phyloP scores from a whole-genome alignment of 2,888 invertebrate species.

The Drosophila borealis region DNA sequence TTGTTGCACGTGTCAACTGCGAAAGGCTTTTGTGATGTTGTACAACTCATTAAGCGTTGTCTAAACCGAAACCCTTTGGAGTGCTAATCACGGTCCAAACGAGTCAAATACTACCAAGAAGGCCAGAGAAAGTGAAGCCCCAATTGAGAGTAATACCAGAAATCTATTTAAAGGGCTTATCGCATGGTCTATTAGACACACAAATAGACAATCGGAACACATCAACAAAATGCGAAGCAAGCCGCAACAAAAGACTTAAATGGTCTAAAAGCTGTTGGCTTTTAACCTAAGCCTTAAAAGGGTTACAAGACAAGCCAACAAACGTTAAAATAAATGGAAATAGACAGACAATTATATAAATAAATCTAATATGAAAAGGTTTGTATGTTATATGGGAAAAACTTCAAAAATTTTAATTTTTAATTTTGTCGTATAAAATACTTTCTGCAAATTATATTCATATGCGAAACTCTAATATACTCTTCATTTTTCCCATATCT shows the following conservation, averaged over 20 bases:
- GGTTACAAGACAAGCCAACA: conserved; percentile 10
- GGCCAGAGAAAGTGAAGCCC: conserved; percentile 31
- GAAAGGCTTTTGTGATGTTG: conserved; percentile 32
- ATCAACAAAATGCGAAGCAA: background rate
- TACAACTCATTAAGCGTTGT: conserved; percentile 62
- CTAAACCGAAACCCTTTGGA: background rate
- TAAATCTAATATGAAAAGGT: background rate
- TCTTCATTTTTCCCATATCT: background rate
- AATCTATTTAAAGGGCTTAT: conserved; percentile 41
- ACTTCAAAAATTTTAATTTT: background rate
- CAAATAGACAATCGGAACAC: conserved; percentile 30
- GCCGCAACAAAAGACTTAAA: conserved; percentile 69
- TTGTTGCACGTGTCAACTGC: conserved; percentile 35
- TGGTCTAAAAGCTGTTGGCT: conserved; percentile 45
- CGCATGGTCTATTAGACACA: conserved; percentile 33
- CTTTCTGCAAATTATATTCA: no score
- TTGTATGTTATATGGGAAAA: background rate
- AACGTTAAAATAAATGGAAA: background rate
- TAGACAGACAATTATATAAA: background rate
- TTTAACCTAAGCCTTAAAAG: conserved; percentile 41
- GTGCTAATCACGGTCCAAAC: conserved; percentile 37
- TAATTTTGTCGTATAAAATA: background rate
- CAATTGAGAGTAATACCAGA: conserved; percentile 50
- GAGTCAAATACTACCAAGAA: conserved; percentile 16
- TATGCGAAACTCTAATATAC: background rate